Base-by-base conservation (phyloP, 2,797 vertebrate species). In the Epinephelus awoara region DNA sequence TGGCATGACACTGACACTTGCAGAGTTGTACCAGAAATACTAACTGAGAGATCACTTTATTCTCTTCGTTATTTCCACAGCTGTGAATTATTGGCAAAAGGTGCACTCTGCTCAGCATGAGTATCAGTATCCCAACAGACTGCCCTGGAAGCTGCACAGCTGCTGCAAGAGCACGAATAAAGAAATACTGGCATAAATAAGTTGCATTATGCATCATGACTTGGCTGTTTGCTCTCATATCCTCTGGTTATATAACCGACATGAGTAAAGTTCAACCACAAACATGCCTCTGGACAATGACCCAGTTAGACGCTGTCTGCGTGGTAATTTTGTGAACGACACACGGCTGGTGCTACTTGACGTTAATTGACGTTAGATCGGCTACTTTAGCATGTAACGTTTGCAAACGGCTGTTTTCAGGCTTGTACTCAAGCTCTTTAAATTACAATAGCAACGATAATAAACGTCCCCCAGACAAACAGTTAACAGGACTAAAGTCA, bases 171-270 rank as follows among this genome's bases (percentile, higher is more conserved):
- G 13, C 34, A 4, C 5, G 4, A n/a, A 40, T 1, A 9, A 4
- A 18, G 47, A 54, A 11, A 34, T 3, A 49, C 4, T 25, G 5
- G 47, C 1, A 7, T n/a, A 29, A 11, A 8, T 42, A 42, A 42
- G 9, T 42, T 12, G 4, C 14, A 66, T 15, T 51, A 29, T 11
- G 11, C 5, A 44, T 34, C 18, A 54, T 42, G 14, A 42, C 63
- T 7, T 9, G 38, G 18, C 3, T 19, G 3, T 72, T 73, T 71
- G 18, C 15, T 61, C 54, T 54, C 19, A 52, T 40, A 11, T 72
- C 64, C 5, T 29, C 6, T n/a, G n/a, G 40, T 94, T 93, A 87
- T 55, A 74, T 74, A 94, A 92, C 23, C 0, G 15, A 27, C 57
- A 40, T 51, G 62, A 72, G 27, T 81, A 56, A 92, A 92, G 88